These are phyloP conservation scores for Scolopax bukidnonensis DNA, from an alignment of 2,797 vertebrate species.

Conservation along the genomic window DNA sequence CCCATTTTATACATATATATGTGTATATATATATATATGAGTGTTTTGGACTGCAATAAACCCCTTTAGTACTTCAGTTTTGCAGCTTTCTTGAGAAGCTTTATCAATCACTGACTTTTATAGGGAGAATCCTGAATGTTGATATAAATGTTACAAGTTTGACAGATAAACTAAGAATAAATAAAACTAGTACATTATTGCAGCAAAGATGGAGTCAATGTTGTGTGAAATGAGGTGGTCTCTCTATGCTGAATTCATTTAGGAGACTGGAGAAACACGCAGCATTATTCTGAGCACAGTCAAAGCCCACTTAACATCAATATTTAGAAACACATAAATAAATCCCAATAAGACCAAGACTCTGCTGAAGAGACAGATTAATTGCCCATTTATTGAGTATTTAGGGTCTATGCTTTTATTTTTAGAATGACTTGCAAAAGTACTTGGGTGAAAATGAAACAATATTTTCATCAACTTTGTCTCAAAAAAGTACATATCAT, in stretches of 20 bases:
- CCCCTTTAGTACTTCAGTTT: not conserved
- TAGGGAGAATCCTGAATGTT: not conserved
- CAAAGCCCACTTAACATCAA: not conserved
- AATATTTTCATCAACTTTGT: accelerated
- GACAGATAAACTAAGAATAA: conserved; percentile 23
- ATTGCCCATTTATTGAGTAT: not conserved
- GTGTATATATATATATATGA: not conserved
- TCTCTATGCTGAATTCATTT: not conserved
- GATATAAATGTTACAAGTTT: not conserved
- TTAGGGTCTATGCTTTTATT: not conserved
- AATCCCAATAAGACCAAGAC: not conserved
- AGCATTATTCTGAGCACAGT: not conserved
- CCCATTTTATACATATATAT: not conserved
- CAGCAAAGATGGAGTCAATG: not conserved
- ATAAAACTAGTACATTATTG: not conserved
- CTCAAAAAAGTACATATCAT: not conserved
- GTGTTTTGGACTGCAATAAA: not conserved
- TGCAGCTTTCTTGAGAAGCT: not conserved
- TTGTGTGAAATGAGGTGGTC: conserved; percentile 32
- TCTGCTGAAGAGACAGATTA: not conserved
- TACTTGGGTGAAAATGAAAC: accelerated
- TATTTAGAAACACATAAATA: not conserved
- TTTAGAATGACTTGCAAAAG: not conserved
- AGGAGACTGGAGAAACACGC: not conserved
- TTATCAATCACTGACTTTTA: not conserved